phyloP scores from a whole-genome alignment of 2,888 invertebrate species.

The Cantharis rustica region DNA sequence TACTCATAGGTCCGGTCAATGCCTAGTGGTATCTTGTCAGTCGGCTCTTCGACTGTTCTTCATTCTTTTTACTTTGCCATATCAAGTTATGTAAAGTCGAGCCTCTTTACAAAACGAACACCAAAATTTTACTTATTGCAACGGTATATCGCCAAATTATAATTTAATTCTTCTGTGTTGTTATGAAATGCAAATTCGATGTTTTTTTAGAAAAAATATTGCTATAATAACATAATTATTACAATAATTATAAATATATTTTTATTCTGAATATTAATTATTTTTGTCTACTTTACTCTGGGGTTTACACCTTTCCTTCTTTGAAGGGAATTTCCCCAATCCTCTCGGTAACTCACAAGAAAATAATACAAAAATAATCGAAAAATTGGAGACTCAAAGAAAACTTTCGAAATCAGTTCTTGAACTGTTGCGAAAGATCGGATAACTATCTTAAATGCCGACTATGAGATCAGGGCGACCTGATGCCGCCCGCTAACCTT shows the following conservation, averaged over 20 bases:
- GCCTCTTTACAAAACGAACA: slow-evolving; percentile 29
- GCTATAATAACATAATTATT: not conserved
- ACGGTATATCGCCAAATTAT: slow-evolving; percentile 26
- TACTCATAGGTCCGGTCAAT: slow-evolving; percentile 48
- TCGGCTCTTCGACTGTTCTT: slow-evolving; percentile 39
- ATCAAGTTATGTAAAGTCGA: slow-evolving; percentile 33
- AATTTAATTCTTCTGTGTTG: slow-evolving; percentile 19
- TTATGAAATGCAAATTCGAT: not conserved
- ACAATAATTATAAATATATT: not conserved
- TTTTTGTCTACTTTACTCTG: too few species aligned
- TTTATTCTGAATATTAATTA: not conserved
- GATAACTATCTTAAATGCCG: too few species aligned
- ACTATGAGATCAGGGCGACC: too few species aligned
- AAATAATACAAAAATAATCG: too few species aligned
- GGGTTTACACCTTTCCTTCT: too few species aligned
- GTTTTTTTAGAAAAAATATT: not conserved
- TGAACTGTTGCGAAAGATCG: too few species aligned
- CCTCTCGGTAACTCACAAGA: too few species aligned
- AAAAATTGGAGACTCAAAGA: too few species aligned
- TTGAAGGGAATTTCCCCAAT: too few species aligned
- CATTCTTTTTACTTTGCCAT: slow-evolving; percentile 37
- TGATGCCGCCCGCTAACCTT: too few species aligned
- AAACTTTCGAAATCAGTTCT: too few species aligned
- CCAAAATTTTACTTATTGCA: slow-evolving; percentile 22
- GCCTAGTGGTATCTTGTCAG: slow-evolving; percentile 50